Conservation (phyloP, 2,888 invertebrate species). For the Poecilobothrus nobilitatus region DNA sequence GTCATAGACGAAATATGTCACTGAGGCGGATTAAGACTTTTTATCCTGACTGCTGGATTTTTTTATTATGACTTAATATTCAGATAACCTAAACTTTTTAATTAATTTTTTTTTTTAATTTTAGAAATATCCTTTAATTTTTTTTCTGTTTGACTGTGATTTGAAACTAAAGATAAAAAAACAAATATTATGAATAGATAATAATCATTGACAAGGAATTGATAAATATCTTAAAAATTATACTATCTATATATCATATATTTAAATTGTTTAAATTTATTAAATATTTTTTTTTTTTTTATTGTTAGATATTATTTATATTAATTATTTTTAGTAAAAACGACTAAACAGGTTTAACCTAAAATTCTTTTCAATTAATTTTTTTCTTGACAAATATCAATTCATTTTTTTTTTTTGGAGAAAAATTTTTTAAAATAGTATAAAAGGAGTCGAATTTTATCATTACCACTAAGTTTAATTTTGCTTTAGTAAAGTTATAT, state of each 20-base stretch:
- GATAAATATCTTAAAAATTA: not conserved
- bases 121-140: not conserved
- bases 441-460: not conserved
- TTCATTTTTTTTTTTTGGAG: no score
- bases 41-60: no score
- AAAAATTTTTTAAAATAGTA: not conserved
- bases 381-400: not conserved
- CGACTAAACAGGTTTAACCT: not conserved
- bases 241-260: not conserved
- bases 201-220: not conserved
- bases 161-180: not conserved
- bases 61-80: no score
- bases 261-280: not conserved
- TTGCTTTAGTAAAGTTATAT: not conserved
- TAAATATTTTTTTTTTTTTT: not conserved
- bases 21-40: no score
- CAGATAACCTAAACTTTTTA: no score
- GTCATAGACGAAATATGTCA: no score
- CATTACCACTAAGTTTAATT: not conserved
- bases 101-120: no score
- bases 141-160: not conserved
- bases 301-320: no score
- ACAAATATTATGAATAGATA: no score
- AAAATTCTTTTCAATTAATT: not conserved
- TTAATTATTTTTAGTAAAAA: not conserved